A percentile compares a stretch with the other conserved stretches of the same genome.
These are phyloP conservation scores for Corynorhinus townsendii DNA, from an alignment of 2,113 vertebrate species.

Conservation along the genomic window DNA sequence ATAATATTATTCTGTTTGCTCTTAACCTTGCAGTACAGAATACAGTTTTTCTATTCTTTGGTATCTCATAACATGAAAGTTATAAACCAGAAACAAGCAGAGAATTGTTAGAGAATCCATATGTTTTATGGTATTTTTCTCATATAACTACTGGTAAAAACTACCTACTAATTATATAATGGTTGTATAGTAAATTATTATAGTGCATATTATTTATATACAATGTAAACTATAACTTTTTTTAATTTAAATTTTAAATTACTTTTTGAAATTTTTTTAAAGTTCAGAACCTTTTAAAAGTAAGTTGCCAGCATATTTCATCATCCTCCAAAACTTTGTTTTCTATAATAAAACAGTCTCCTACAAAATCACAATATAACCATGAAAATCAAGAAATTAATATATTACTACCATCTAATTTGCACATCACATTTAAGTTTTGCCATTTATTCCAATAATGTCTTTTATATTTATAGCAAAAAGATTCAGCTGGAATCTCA, in stretches of 20 bases:
- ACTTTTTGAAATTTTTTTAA: not conserved
- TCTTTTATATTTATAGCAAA: slow-evolving; percentile 12
- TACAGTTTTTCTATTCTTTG: not conserved
- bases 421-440: not conserved
- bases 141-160: not conserved
- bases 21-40: not conserved
- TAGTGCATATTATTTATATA: not conserved
- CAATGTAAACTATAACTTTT: not conserved
- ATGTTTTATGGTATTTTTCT: not conserved
- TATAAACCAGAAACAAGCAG: not conserved
- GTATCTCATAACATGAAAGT: not conserved
- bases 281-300: not conserved
- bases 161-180: not conserved
- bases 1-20: not conserved
- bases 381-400: not conserved
- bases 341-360: not conserved
- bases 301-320: not conserved
- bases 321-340: not conserved
- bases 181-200: not conserved
- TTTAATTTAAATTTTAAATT: not conserved
- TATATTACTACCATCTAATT: not conserved
- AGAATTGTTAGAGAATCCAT: not conserved
- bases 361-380: not conserved
- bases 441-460: not conserved
- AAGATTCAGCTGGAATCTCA: not conserved